A percentile compares a stretch with the other conserved stretches of the same genome.
phyloP scores from a whole-genome alignment of 2,797 vertebrate genomes.

The Hypotaenidia okinawae region DNA sequence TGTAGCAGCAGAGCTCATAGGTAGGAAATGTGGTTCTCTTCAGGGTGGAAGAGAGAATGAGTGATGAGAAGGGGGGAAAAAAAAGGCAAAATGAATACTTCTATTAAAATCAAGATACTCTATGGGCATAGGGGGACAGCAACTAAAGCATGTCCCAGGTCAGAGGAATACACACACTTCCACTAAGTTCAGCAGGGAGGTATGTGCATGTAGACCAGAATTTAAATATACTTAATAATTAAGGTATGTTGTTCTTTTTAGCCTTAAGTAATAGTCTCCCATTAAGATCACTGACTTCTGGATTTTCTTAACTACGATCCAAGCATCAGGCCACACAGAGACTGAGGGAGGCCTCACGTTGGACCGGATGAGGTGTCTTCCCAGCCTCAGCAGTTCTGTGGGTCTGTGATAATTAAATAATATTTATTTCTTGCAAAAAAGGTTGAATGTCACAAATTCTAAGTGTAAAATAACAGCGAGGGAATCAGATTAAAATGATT shows the following conservation, averaged over 20 bases:
- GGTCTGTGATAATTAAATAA: conserved; percentile 23
- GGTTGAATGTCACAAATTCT: background rate
- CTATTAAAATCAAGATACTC: background rate
- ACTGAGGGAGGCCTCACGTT: background rate
- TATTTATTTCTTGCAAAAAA: conserved; percentile 17
- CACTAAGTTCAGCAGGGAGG: background rate
- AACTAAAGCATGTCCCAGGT: background rate
- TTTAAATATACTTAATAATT: background rate
- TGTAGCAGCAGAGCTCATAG: conserved; percentile 1
- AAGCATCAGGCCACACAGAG: background rate
- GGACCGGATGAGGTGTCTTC: background rate
- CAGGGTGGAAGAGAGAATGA: background rate
- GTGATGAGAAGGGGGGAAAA: background rate
- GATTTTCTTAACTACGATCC: background rate
- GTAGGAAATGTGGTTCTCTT: background rate
- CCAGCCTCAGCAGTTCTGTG: background rate
- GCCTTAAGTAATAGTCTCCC: background rate
- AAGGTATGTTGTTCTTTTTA: background rate
- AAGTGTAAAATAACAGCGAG: conserved; percentile 16
- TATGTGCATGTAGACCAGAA: background rate
- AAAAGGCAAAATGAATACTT: background rate
- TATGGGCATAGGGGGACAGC: background rate
- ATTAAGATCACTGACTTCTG: background rate
- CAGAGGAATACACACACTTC: background rate
- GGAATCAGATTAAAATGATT: conserved; percentile 43